Evolutionary conservation across 2,113 vertebrate species (phyloP), one percentile per base, ranked within the genome.

Genomic region (Oceanodroma tethys): DNA sequence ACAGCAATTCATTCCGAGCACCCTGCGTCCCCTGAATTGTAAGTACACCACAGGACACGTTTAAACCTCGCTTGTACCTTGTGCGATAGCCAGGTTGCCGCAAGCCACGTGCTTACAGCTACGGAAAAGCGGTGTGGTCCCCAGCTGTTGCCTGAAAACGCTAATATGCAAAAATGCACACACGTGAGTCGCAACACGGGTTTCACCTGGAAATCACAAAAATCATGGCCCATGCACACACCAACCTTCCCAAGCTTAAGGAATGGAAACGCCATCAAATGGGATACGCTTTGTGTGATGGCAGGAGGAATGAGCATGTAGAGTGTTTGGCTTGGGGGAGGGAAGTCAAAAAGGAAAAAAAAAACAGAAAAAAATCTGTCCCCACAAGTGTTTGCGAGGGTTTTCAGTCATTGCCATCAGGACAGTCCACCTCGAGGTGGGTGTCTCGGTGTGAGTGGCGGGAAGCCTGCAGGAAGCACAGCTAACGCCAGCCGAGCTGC

Each of bases 1-100:
- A 98, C 98, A 98, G 97, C 98, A 98, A 97, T 99, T 98, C 98
- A 98, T 98, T 98, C 97, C 91, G 98, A 98, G 96, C 98, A 98
- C 97, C 97, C 98, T 97, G 95, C 97, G 92, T 98, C 95, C 98
- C 97, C 97, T 88, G 92, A 98, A 97, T 98, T 98, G 98, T 98
- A 98, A 98, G 98, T 98, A 98, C 97, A 92, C 86, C 53, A 34
- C 92, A 86, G 94, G 97, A 94, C 91, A 55, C 62, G 26, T 88
- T 48, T 63, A 95, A 97, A 92, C 97, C 91, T 95, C 53, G 8
- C 92, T 92, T 45, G 93, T 93, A 86, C 95, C 90, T 95, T 92
- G 62, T 80, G 73, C 36, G 27, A 62, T 81, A 96, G 97, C 71
- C 93, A 96, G 78, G 60, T 94, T 85, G 58, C 86, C 53, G 47